Percentiles rank a stretch among this genome's conserved stretches.
Evolutionary conservation across 2,797 vertebrate genomes (phyloP).

Genomic region (Cheirogaleus major): DNA sequence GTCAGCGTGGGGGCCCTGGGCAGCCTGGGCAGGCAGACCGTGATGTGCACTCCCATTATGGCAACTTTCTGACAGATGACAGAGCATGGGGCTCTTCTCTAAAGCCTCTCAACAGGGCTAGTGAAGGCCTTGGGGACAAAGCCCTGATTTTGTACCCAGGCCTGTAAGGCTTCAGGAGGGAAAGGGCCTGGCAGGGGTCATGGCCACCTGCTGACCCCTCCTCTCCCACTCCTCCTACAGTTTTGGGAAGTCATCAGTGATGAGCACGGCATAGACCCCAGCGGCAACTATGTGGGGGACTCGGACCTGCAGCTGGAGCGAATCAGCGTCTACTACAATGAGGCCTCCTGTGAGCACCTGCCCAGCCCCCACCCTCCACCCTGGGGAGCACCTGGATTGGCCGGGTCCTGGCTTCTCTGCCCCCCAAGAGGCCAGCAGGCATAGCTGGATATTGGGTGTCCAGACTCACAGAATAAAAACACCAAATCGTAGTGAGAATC

Average conservation of each 20-base stretch:
- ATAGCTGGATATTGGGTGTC: not conserved
- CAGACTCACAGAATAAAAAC: not conserved
- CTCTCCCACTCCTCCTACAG: slow-evolving; percentile 61
- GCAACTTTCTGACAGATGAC: not conserved
- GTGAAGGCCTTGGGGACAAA: not conserved
- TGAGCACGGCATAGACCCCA: slow-evolving; percentile 90
- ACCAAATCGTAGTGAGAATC: not conserved
- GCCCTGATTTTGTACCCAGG: not conserved
- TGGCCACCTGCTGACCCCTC: not conserved
- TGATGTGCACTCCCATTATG: rapidly evolving
- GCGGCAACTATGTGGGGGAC: slow-evolving; percentile 90
- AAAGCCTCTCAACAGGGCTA: not conserved
- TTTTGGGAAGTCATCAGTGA: slow-evolving; percentile 92
- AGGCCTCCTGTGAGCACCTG: slow-evolving; percentile 88
- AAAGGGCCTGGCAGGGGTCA: no score
- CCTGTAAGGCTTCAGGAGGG: rapidly evolving
- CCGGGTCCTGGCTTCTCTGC: not conserved
- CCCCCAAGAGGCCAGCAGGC: not conserved
- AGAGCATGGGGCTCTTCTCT: not conserved
- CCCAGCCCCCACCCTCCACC: not conserved
- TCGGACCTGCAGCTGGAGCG: slow-evolving; percentile 90
- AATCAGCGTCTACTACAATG: slow-evolving; percentile 92
- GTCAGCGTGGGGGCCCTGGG: no score
- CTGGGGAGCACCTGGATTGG: no score
- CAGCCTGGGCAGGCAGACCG: rapidly evolving